phyloP scores from a whole-genome alignment of 2,113 vertebrate species.

The Procavia capensis region DNA sequence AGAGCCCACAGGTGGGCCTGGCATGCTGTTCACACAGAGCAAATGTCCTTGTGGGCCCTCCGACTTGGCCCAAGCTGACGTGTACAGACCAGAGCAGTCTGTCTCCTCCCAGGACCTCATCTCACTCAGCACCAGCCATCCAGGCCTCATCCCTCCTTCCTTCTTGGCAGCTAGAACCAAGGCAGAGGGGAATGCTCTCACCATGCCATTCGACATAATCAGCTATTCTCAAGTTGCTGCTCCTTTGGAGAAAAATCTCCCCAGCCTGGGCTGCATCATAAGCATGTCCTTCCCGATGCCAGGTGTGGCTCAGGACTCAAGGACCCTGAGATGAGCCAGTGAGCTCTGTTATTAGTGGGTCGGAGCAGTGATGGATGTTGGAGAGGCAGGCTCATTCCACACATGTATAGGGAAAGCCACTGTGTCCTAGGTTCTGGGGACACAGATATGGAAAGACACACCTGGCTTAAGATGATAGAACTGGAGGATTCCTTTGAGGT shows the following conservation, averaged over 20 bases:
- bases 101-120: background rate
- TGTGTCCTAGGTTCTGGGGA: too few species aligned
- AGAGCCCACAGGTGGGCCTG: background rate
- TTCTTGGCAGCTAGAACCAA: background rate
- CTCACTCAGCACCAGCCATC: background rate
- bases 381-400: background rate
- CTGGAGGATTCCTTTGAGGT: background rate
- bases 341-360: background rate
- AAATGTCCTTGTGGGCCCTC: too few species aligned
- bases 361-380: too few species aligned
- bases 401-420: background rate
- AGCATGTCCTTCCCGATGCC: background rate
- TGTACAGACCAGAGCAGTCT: too few species aligned
- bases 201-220: background rate
- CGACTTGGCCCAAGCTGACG: background rate
- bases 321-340: background rate
- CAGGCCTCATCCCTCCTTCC: fast-evolving
- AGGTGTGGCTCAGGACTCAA: background rate
- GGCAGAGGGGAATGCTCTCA: background rate
- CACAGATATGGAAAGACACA: background rate
- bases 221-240: background rate
- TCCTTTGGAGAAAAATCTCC: background rate
- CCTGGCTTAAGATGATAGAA: too few species aligned
- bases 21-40: background rate
- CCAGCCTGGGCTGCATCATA: background rate